A percentile compares a stretch with the other conserved stretches of the same genome.
phyloP scores from a whole-genome alignment of 1,140 invertebrate genomes.

The Brachionus plicatilis region DNA sequence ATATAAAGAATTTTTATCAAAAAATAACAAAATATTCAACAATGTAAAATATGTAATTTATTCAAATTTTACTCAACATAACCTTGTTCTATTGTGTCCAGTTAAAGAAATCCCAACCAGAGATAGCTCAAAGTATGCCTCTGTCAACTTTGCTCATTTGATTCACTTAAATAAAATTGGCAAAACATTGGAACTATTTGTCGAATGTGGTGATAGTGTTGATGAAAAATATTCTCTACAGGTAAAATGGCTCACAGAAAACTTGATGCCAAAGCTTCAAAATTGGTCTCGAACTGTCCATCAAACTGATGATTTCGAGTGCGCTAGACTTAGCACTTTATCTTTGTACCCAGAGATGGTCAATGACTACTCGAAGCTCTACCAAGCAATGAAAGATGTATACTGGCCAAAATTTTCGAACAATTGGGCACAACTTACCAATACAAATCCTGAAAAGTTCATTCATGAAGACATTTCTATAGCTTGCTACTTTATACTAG shows the following conservation, averaged over 20 bases:
- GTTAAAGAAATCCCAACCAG: not conserved
- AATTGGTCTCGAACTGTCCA: not conserved
- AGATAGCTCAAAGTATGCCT: not conserved
- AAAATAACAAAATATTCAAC: not conserved
- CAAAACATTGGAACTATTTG: not conserved
- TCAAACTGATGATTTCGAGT: not conserved
- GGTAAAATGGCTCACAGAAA: constrained; percentile 7
- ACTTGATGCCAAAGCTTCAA: constrained; percentile 11
- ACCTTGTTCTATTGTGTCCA: not conserved
- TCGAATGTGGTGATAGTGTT: not conserved
- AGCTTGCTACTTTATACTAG: constrained; percentile 76
- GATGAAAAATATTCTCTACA: not conserved
- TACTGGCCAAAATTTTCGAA: constrained; percentile 69
- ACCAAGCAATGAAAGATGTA: constrained; percentile 70
- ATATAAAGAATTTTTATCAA: constrained; percentile 25
- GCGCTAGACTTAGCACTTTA: constrained; percentile 4
- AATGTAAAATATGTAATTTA: constrained; percentile 11
- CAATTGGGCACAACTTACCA: constrained; percentile 69
- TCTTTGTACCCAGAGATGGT: constrained; percentile 43
- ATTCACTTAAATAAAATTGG: not conserved
- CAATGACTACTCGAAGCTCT: constrained; percentile 67
- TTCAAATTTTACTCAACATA: not conserved
- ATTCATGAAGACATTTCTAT: constrained; percentile 94
- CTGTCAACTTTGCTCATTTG: not conserved
- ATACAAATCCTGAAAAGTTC: constrained; percentile 86